These are phyloP conservation scores for Oreohelix idahoensis DNA, from an alignment of 1,140 invertebrate species.

Conservation along the genomic window DNA sequence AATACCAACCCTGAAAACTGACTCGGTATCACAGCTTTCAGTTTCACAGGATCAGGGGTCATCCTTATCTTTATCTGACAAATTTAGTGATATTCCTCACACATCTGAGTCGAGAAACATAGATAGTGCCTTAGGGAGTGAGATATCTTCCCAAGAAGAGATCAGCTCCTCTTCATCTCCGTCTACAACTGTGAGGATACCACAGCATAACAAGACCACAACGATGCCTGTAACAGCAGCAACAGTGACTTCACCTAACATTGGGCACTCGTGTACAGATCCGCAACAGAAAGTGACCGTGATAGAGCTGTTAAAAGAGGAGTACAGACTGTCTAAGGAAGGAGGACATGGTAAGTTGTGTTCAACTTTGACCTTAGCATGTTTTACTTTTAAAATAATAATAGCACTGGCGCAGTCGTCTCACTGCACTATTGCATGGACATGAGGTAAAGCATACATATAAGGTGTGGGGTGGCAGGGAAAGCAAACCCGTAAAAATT, in stretches of 20 bases:
- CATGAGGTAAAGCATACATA: no score
- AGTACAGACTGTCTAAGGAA: slow-evolving; percentile 51
- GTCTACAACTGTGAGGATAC: slow-evolving; percentile 2
- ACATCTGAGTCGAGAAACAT: slow-evolving; percentile 1
- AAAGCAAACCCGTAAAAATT: no score
- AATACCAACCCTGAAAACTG: neutral
- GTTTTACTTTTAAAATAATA: no score
- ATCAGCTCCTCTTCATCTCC: slow-evolving; percentile 8
- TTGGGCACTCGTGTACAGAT: neutral
- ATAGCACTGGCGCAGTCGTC: no score
- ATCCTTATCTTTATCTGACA: neutral
- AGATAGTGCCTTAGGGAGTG: slow-evolving; percentile 43
- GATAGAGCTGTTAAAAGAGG: slow-evolving; percentile 65
- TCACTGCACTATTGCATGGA: no score
- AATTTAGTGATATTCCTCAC: neutral
- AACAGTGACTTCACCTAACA: neutral
- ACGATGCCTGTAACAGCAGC: neutral
- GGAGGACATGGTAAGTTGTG: neutral
- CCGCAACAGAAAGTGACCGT: slow-evolving; percentile 54
- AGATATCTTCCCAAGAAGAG: slow-evolving; percentile 38
- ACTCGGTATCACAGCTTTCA: neutral
- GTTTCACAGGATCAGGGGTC: neutral
- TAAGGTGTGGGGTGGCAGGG: no score
- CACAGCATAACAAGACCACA: slow-evolving; percentile 37
- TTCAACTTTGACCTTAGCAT: no score